A percentile compares a stretch with the other conserved stretches of the same genome.
These are phyloP conservation scores for Coturnix japonica DNA, from an alignment of 2,113 vertebrate species.

Conservation along the genomic window DNA sequence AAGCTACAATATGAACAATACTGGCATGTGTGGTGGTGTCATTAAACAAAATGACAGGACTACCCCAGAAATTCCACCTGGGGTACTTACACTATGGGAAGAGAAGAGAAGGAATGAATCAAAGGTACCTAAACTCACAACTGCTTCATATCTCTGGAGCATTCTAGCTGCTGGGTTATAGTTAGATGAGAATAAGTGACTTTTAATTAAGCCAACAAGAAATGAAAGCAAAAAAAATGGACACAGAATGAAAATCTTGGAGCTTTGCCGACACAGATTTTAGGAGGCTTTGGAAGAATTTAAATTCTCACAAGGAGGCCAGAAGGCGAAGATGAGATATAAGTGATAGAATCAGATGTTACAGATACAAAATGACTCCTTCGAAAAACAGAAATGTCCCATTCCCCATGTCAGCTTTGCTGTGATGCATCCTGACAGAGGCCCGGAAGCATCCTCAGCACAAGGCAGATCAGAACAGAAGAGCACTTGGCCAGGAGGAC, in stretches of 20 bases:
- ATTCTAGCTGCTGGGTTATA: background rate
- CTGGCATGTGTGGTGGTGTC: background rate
- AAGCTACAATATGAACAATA: background rate
- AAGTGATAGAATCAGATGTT: conserved; percentile 27
- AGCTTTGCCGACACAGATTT: background rate
- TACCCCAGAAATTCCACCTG: conserved; percentile 2
- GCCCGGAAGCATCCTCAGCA: conserved; percentile 21
- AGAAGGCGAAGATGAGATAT: conserved; percentile 27
- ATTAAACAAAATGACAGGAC: background rate
- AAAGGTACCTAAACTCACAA: background rate
- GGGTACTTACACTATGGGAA: background rate
- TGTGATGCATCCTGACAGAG: conserved; percentile 16
- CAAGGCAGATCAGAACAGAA: background rate
- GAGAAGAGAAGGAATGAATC: background rate
- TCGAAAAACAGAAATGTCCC: background rate
- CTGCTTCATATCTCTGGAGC: background rate
- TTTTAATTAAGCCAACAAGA: background rate
- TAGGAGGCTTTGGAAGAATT: background rate
- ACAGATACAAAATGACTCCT: background rate
- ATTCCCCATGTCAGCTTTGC: background rate
- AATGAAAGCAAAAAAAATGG: background rate
- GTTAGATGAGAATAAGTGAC: background rate
- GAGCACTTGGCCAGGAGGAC: background rate
- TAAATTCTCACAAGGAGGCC: conserved; percentile 9
- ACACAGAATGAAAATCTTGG: background rate